Conservation (phyloP, 2,888 invertebrate genomes). For the Pammene aurita region DNA sequence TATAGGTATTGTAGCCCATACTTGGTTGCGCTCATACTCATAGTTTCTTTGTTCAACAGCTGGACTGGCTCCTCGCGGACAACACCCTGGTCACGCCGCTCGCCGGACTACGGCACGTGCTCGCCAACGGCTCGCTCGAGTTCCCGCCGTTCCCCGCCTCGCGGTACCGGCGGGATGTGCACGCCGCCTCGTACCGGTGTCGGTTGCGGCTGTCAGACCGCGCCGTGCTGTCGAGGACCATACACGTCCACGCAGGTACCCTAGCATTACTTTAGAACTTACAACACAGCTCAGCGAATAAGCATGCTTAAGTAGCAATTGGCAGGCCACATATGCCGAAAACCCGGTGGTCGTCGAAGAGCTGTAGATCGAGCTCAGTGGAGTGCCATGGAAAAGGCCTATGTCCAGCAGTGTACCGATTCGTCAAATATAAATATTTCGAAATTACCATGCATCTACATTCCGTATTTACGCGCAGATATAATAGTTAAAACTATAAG, state of each 20-base stretch:
- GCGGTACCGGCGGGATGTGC: slow-evolving; percentile 91
- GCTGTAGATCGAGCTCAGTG: too few species aligned
- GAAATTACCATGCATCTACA: too few species aligned
- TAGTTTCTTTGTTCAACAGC: slow-evolving; percentile 62
- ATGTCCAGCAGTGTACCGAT: too few species aligned
- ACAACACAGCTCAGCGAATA: too few species aligned
- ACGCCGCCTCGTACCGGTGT: slow-evolving; percentile 91
- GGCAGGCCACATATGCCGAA: too few species aligned
- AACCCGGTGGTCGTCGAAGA: too few species aligned
- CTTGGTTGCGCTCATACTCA: not conserved
- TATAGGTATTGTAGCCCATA: too few species aligned
- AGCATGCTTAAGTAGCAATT: too few species aligned
- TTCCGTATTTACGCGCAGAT: too few species aligned
- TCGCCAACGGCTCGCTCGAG: slow-evolving; percentile 92
- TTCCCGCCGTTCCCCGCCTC: slow-evolving; percentile 93
- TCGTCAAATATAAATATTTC: too few species aligned
- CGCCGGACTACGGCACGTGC: slow-evolving; percentile 88
- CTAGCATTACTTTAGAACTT: slow-evolving; percentile 42
- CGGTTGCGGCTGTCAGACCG: slow-evolving; percentile 71
- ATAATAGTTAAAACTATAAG: too few species aligned
- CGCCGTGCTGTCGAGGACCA: slow-evolving; percentile 92
- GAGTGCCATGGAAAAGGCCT: too few species aligned
- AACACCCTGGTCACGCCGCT: slow-evolving; percentile 86
- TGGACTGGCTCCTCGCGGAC: slow-evolving; percentile 91
- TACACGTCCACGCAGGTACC: slow-evolving; percentile 95